Percentiles rank a stretch among this genome's conserved stretches.
Conservation (phyloP, 2,113 vertebrate genomes). For the Peromyscus polionotus region DNA sequence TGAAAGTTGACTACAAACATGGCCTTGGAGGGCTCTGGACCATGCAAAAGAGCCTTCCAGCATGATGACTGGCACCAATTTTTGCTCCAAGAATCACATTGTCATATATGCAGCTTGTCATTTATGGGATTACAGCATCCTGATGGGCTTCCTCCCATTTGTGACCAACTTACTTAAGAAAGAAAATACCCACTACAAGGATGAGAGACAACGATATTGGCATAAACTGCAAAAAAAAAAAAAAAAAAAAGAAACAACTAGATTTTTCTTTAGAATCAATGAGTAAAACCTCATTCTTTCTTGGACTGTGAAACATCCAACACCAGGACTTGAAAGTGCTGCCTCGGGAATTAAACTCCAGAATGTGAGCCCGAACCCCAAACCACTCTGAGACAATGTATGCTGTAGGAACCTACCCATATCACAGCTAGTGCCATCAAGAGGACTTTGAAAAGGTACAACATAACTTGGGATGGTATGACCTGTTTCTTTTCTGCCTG, state of each 20-base stretch:
- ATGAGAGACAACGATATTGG: background rate
- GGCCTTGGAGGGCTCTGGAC: background rate
- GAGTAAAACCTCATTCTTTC: conserved; percentile 59
- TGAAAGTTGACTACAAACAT: background rate
- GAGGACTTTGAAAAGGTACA: background rate
- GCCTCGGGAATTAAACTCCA: conserved; percentile 46
- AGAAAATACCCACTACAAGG: conserved; percentile 14
- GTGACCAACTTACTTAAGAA: background rate
- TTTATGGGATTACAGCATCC: background rate
- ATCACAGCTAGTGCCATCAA: background rate
- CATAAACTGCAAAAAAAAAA: background rate
- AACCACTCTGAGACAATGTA: background rate
- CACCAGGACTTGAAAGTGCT: conserved; percentile 45
- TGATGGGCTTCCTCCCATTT: background rate
- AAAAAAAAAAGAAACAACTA: background rate
- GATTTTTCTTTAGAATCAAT: conserved; percentile 58
- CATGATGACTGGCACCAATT: background rate
- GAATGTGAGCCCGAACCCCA: background rate
- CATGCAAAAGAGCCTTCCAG: background rate
- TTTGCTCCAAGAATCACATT: conserved; percentile 5
- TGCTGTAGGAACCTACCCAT: background rate
- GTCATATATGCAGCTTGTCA: background rate
- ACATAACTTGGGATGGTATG: background rate
- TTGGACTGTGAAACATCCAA: conserved; percentile 11
- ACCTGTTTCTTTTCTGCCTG: conserved; percentile 56